These are phyloP conservation scores for Pachycephala philippinensis DNA, from an alignment of 2,113 vertebrate genomes.

Conservation along the genomic window DNA sequence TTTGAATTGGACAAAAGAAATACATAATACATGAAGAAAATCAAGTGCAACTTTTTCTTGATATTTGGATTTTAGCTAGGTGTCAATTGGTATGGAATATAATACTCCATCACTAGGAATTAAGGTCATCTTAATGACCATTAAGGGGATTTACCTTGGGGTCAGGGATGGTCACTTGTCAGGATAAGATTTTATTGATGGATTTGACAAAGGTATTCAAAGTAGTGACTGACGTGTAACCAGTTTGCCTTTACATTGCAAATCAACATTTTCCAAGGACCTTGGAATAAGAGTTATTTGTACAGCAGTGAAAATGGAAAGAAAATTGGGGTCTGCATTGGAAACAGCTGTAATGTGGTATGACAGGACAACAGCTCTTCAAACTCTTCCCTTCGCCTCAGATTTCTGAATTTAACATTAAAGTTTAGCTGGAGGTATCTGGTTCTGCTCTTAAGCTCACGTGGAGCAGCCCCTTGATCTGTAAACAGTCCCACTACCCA, in stretches of 20 bases:
- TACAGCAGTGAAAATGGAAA: background rate
- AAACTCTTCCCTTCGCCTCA: background rate
- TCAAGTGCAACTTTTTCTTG: background rate
- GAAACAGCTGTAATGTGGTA: background rate
- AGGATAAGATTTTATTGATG: background rate
- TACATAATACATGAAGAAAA: background rate
- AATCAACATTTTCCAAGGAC: background rate
- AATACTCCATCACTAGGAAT: background rate
- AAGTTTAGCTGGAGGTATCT: background rate
- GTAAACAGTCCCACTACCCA: background rate
- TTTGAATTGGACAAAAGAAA: background rate
- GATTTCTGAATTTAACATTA: background rate
- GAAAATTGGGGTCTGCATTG: background rate
- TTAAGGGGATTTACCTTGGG: background rate
- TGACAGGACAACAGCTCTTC: background rate
- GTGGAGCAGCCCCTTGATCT: background rate
- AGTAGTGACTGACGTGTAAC: accelerated
- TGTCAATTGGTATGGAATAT: background rate
- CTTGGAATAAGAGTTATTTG: background rate
- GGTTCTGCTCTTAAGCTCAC: background rate
- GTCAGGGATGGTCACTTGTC: background rate
- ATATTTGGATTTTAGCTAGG: background rate
- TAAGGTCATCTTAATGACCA: background rate
- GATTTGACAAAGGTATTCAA: background rate
- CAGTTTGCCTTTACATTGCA: background rate